Base-by-base conservation (phyloP, 2,888 invertebrate species). In the Dendrolimus pini region DNA sequence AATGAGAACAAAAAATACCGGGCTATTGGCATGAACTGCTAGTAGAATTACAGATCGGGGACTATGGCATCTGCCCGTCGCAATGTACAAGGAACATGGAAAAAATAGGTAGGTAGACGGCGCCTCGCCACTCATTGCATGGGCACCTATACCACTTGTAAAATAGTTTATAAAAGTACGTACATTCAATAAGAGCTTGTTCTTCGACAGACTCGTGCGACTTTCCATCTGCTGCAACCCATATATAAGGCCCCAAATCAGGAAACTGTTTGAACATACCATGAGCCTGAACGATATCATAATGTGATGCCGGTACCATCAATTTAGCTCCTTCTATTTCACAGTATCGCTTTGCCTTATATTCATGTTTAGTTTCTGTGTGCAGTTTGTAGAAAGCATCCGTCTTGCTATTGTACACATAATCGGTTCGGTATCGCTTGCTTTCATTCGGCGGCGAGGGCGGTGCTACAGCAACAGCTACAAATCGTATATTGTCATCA, bases 331-430 rank as follows among this genome's bases (percentile, higher is more conserved):
- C 83, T 61, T 85, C 84, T 0, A 60, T n/a, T 0, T 54, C 41
- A 59, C 85, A 85, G 0, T 68, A 47, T 0, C 1, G 9, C 0
- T 54, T 30, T 1, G 73, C 69, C 1, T 14, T 12, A 14, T 12
- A 18, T 0, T 41, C 47, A 0, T 30, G 13, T 0, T 54, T 60
- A 0, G 55, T 42, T 54, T 83, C 83, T 0, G 74, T 71, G 59
- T 87, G 86, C 0, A 87, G 65, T 60, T 87, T 87, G 68, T 86
- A 86, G 66, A 80, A 87, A 0, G 84, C 77, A 58, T 82, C 72
- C 0, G 80, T 73, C 52, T 68, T 70, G 1, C 53, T 54, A 56
- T 80, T 81, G 65, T 84, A 87, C 1, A 62, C 72, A 56, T 86
- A 87, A 62, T 87, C 87, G 0, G 60, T 55, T 0, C 87, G 75